Percentiles rank a stretch among this genome's conserved stretches.
These are phyloP conservation scores for Tridacna gigas DNA, from an alignment of 2,888 invertebrate genomes.

Conservation along the genomic window DNA sequence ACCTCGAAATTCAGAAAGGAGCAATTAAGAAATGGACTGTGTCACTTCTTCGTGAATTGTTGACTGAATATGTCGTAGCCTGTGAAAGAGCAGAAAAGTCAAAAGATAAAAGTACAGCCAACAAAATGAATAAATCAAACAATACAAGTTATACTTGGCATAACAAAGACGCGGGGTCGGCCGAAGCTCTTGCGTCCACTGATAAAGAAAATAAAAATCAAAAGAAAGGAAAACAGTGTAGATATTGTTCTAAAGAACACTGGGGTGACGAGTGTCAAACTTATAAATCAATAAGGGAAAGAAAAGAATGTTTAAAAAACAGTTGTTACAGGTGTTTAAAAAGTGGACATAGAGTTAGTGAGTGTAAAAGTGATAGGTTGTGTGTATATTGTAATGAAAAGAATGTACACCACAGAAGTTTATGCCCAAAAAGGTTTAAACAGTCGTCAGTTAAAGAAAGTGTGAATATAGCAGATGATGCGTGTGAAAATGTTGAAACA, in stretches of 20 bases:
- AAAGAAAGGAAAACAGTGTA: constrained; percentile 7
- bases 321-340: constrained; percentile 42
- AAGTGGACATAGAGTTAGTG: neutral
- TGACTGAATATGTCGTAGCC: constrained; percentile 34
- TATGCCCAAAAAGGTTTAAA: constrained; percentile 24
- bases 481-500: neutral
- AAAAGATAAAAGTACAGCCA: neutral
- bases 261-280: constrained; percentile 44
- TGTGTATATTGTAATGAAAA: constrained; percentile 17
- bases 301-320: constrained; percentile 21
- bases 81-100: constrained; percentile 24
- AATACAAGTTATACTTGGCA: neutral
- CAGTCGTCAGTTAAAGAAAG: neutral
- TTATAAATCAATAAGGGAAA: constrained; percentile 23
- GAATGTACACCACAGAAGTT: constrained; percentile 18
- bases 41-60: neutral
- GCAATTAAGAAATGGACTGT: constrained; percentile 22
- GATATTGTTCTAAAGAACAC: constrained; percentile 31
- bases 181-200: constrained; percentile 10
- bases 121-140: neutral
- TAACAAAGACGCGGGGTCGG: neutral
- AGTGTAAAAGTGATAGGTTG: neutral
- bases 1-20: constrained; percentile 43
- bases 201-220: neutral
- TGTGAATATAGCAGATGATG: neutral